Base-by-base conservation (phyloP, 2,113 vertebrate species). In the Pterocles orientalis region DNA sequence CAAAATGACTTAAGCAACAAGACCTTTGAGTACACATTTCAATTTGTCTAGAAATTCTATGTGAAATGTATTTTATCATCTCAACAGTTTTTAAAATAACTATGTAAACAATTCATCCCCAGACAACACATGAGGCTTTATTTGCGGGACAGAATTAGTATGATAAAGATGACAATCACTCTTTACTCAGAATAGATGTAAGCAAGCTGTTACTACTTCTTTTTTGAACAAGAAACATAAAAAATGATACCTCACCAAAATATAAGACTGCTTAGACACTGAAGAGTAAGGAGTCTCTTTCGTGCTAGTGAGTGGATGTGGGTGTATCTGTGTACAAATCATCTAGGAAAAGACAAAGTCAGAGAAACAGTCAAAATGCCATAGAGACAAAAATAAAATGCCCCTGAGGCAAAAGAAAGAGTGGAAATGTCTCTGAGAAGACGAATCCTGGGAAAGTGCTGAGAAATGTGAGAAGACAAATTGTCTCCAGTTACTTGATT, bases 161-260 rank as follows among this genome's bases (percentile, higher is more conserved):
- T 3, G 83, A 75, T 86, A 88, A 92, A 92, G 23, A 51, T 95
- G 95, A 92, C 86, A 86, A 86, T 66, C 76, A 66, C n/a, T 90
- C 64, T 96, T 86, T 92, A 88, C 86, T 95, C 80, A 73, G 88
- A 60, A 86, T 89, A 91, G 76, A 84, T 62, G 76, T 70, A 60
- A 60, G 56, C 91, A 93, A 94, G 80, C 86, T 95, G 86, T 93
- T 95, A 94, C 82, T 90, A 95, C 71, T 71, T 91, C 73, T 87
- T 94, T 90, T 92, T 90, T 86, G 54, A 94, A 70, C 14, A 94
- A 77, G 76, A 83, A 94, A 83, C 31, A 54, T 64, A 91, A 73
- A 94, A 83, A 84, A 41, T 50, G 47, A 91, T 86, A 78, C 64
- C 50, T 81, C 54, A 58, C 58, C 6, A 7, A 84, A 81, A 71